phyloP scores from a whole-genome alignment of 2,113 vertebrate genomes.

The Dromiciops gliroides region DNA sequence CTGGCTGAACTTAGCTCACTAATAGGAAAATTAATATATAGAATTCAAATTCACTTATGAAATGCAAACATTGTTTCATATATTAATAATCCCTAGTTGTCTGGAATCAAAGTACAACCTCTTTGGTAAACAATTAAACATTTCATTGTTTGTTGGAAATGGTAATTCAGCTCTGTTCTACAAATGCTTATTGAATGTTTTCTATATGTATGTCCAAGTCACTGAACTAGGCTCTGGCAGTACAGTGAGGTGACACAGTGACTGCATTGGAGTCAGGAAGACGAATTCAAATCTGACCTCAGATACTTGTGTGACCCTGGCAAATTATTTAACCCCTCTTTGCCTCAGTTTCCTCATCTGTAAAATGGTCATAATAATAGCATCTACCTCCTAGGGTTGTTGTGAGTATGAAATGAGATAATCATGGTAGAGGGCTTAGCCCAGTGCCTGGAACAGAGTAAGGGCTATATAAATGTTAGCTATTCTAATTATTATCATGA shows the following conservation, averaged over 20 bases:
- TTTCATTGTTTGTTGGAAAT: not conserved
- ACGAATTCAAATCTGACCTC: not conserved
- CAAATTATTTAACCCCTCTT: too few relatives aligned
- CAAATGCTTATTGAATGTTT: not conserved
- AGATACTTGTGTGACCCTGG: not conserved
- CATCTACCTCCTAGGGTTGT: accelerated
- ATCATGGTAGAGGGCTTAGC: not conserved
- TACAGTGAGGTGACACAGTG: accelerated
- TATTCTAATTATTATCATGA: not conserved
- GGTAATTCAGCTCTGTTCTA: not conserved
- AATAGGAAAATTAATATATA: not conserved
- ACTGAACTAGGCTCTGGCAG: not conserved
- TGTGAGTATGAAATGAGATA: not conserved
- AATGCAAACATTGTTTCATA: not conserved
- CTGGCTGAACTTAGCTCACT: not conserved
- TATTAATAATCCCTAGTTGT: not conserved
- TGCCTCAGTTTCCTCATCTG: not conserved
- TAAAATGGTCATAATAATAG: not conserved
- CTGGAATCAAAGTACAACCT: not conserved
- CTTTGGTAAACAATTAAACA: not conserved
- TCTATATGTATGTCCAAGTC: not conserved
- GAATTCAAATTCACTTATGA: not conserved
- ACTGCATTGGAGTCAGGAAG: not conserved
- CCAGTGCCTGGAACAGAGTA: accelerated
- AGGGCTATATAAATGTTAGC: too few relatives aligned